phyloP scores from a whole-genome alignment of 2,113 vertebrate genomes.

The Corythornis cristatus region DNA sequence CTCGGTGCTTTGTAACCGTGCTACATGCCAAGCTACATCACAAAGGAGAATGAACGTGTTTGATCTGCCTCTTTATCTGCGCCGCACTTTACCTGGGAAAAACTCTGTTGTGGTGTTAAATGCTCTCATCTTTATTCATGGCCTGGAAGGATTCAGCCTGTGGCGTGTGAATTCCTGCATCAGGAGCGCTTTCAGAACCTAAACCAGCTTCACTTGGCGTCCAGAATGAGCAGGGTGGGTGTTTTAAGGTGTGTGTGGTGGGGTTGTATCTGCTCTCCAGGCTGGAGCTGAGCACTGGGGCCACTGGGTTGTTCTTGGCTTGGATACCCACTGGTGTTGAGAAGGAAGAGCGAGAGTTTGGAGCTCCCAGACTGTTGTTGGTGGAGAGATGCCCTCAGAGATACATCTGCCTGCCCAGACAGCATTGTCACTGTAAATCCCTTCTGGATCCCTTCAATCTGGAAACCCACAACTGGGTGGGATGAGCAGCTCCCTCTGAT shows the following conservation, averaged over 20 bases:
- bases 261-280: rapidly evolving
- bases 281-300: background rate
- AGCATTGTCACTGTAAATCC: background rate
- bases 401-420: rapidly evolving
- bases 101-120: slow-evolving; percentile 1
- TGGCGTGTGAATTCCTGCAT: background rate
- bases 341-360: background rate
- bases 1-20: background rate
- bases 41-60: background rate
- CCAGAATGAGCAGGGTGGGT: background rate
- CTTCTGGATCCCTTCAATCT: background rate
- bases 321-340: rapidly evolving
- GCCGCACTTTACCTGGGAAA: background rate
- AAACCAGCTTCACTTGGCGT: rapidly evolving
- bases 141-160: background rate
- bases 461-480: background rate
- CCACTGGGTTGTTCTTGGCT: background rate
- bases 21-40: background rate
- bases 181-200: background rate
- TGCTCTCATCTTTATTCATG: slow-evolving; percentile 36
- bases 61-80: background rate
- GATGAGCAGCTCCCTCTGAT: background rate
- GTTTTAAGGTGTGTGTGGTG: background rate
- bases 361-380: background rate
- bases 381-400: background rate